phyloP scores from a whole-genome alignment of 2,888 invertebrate species.

The Tipula lateralis region DNA sequence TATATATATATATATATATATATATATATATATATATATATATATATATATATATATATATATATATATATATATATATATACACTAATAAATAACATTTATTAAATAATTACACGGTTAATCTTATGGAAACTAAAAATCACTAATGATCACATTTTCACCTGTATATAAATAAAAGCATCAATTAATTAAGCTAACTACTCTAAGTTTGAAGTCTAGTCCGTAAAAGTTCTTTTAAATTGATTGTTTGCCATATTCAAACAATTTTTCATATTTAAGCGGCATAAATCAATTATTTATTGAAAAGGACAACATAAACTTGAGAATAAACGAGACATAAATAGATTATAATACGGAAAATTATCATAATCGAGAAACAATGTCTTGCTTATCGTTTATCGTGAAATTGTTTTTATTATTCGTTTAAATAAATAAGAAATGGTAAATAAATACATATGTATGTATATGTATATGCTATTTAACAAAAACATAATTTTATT shows the following conservation, averaged over 20 bases:
- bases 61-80: too few species aligned
- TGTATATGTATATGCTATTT: background rate
- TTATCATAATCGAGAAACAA: background rate
- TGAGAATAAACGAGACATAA: background rate
- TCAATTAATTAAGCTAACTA: too few species aligned
- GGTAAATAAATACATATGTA: background rate
- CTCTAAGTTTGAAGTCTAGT: background rate
- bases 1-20: too few species aligned
- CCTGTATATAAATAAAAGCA: too few species aligned
- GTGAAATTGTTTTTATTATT: background rate
- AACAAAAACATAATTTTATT: conserved; percentile 14
- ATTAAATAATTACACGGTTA: too few species aligned
- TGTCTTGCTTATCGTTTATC: background rate
- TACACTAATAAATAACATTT: too few species aligned
- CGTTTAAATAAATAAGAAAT: background rate
- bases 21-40: too few species aligned
- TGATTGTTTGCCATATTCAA: background rate
- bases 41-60: too few species aligned
- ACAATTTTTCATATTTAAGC: background rate
- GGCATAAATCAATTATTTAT: background rate
- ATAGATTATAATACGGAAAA: background rate
- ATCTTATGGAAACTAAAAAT: too few species aligned
- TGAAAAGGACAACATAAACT: background rate
- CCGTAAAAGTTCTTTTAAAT: background rate
- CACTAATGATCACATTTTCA: too few species aligned